phyloP scores from a whole-genome alignment of 2,113 vertebrate genomes.

The Amblyornis subalaris region DNA sequence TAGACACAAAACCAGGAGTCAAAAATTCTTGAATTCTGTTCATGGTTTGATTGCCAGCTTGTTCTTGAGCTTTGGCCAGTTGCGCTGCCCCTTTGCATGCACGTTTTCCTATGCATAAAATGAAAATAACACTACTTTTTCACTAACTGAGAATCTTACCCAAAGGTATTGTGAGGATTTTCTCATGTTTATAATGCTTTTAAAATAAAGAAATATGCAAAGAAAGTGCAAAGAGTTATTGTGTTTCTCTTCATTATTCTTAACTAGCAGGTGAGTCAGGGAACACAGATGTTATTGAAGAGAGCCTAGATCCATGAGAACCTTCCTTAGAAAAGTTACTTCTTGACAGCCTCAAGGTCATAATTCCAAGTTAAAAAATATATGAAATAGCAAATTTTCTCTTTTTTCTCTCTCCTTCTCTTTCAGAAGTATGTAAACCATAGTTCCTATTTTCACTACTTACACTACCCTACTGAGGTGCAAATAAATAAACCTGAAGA shows the following conservation, averaged over 20 bases:
- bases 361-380: not conserved
- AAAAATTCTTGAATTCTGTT: not conserved
- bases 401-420: not conserved
- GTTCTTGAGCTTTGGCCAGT: not conserved
- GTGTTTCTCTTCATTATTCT: not conserved
- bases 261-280: not conserved
- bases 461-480: not conserved
- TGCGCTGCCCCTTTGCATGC: rapidly evolving
- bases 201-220: not conserved
- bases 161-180: not conserved
- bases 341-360: not conserved
- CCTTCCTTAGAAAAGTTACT: not conserved
- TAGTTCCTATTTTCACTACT: not conserved
- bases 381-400: not conserved
- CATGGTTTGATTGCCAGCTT: not conserved
- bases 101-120: not conserved
- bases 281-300: not conserved
- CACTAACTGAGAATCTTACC: not conserved
- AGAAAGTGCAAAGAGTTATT: not conserved
- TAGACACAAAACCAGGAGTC: not conserved
- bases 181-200: not conserved
- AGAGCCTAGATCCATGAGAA: not conserved
- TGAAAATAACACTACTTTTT: not conserved
- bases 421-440: not conserved
- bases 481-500: not conserved